Conservation (phyloP, 2,113 vertebrate species). For the Azemiops feae region DNA sequence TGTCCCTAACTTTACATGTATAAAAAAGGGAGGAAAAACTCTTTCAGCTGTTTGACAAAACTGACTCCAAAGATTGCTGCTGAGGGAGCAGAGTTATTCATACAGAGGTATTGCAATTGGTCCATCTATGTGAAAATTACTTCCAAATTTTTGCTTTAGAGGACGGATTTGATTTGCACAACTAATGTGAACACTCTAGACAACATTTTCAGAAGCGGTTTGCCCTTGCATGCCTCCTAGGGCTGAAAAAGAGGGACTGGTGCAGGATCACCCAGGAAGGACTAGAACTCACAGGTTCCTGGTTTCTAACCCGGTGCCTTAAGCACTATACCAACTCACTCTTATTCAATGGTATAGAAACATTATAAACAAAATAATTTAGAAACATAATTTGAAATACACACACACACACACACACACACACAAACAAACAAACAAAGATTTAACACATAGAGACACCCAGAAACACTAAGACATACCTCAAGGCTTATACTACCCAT, state of each 20-base stretch:
- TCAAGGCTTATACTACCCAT: conserved; percentile 54
- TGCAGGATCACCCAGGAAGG: not conserved
- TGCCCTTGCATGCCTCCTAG: not conserved
- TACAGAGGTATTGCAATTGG: not conserved
- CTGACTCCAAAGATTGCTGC: not conserved
- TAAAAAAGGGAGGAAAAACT: not conserved
- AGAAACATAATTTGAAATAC: not conserved
- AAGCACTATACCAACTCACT: not conserved
- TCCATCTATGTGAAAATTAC: not conserved
- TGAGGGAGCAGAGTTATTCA: not conserved
- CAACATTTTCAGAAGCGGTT: not conserved
- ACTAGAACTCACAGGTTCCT: not conserved
- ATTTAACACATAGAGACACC: not conserved
- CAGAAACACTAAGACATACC: conserved; percentile 24
- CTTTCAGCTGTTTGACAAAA: not conserved
- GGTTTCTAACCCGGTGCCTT: not conserved
- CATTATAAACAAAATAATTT: not conserved
- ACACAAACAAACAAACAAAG: no score
- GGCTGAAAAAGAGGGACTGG: not conserved
- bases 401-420: no score
- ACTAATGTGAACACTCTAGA: not conserved
- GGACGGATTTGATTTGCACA: no score
- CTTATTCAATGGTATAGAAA: not conserved
- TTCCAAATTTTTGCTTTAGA: not conserved
- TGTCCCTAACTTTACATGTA: not conserved